phyloP scores from a whole-genome alignment of 2,888 invertebrate species.

The Eupithecia centaureata region DNA sequence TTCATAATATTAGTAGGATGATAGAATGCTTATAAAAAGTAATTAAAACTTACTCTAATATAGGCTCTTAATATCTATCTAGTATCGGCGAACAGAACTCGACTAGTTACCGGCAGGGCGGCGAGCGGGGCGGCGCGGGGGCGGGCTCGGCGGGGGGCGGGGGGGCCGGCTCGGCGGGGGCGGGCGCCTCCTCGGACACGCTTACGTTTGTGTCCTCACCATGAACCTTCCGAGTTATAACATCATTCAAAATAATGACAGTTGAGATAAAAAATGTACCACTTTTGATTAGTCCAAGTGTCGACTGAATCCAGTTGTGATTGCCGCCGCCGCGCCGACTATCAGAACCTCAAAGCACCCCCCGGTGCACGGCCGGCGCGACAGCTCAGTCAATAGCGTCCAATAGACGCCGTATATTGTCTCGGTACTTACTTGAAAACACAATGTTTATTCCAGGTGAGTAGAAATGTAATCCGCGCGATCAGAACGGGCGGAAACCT shows the following conservation, averaged over 20 bases:
- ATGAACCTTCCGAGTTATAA: neutral
- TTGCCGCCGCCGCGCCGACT: too few species aligned
- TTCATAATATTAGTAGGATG: too few species aligned
- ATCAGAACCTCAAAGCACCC: too few species aligned
- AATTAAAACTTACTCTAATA: too few species aligned
- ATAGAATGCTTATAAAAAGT: too few species aligned
- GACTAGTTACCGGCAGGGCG: neutral
- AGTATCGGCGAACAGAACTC: neutral
- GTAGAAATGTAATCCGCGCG: neutral
- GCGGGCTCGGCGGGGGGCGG: slow-evolving; percentile 14
- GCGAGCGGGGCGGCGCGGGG: slow-evolving; percentile 10
- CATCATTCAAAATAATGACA: neutral
- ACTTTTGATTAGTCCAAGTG: neutral
- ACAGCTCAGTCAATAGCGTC: too few species aligned
- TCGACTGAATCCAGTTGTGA: too few species aligned
- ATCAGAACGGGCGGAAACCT: neutral
- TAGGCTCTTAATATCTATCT: too few species aligned
- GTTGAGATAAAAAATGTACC: too few species aligned
- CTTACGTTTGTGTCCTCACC: neutral
- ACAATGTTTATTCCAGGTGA: neutral
- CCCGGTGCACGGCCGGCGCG: too few species aligned
- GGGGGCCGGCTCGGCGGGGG: slow-evolving; percentile 14
- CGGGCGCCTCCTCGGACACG: slow-evolving; percentile 13
- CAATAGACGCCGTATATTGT: too few species aligned
- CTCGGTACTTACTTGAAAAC: neutral